Conservation (phyloP, 1,140 invertebrate genomes). For the Drosophila guanche region DNA sequence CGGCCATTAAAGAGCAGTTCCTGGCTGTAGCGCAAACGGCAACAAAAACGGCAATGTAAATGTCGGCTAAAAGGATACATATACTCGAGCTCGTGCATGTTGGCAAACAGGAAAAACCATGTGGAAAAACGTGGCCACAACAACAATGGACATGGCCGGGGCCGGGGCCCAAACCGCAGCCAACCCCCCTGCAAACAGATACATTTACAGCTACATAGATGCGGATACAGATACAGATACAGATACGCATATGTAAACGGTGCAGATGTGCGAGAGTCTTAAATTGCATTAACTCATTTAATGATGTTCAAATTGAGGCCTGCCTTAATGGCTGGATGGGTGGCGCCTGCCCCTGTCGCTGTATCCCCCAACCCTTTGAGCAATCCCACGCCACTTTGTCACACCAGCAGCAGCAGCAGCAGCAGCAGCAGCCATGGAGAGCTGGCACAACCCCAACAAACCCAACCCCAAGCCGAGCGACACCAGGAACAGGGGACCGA, state of each 20-base stretch:
- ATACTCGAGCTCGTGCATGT: no score
- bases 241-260: constrained; percentile 13
- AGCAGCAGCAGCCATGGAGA: constrained; percentile 4
- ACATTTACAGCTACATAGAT: constrained; percentile 18
- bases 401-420: constrained; percentile 35
- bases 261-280: constrained; percentile 73
- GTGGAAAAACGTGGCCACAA: constrained; percentile 46
- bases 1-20: constrained; percentile 62
- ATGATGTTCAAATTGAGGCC: constrained; percentile 72
- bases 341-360: constrained; percentile 36
- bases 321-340: constrained; percentile 24
- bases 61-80: constrained; percentile 39
- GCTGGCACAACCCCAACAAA: neutral
- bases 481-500: constrained; percentile 10
- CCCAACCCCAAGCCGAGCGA: constrained; percentile 13
- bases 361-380: neutral
- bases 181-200: neutral
- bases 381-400: constrained; percentile 46
- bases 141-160: constrained; percentile 20
- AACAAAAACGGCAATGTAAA: constrained; percentile 64
- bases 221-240: neutral
- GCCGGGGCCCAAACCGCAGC: constrained; percentile 19
- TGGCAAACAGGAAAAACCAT: constrained; percentile 38
- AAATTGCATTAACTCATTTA: constrained; percentile 79
- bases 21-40: constrained; percentile 33